Evolutionary conservation across 2,888 invertebrate genomes (phyloP).

Genomic region (Caenorhabditis auriculariae): DNA sequence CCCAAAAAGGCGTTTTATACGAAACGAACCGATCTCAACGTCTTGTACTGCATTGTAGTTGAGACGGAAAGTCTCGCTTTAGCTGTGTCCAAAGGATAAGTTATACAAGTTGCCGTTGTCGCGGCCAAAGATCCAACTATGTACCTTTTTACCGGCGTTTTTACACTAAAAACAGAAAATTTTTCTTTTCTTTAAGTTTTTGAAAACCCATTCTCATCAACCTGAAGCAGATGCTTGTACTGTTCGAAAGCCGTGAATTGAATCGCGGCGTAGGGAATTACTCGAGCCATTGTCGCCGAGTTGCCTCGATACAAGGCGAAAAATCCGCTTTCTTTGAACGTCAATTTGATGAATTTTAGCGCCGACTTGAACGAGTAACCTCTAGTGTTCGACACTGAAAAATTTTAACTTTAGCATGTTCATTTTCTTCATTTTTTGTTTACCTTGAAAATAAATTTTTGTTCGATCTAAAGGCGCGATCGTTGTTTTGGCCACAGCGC

Average conservation of each 20-base stretch:
- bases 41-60: conserved; percentile 30
- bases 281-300: conserved; percentile 95
- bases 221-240: conserved; percentile 78
- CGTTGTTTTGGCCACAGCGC: conserved; percentile 87
- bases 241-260: conserved; percentile 98
- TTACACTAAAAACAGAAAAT: conserved; percentile 60
- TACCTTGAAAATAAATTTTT: conserved; percentile 90
- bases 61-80: conserved; percentile 69
- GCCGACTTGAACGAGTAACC: conserved; percentile 67
- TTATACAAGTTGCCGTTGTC: conserved; percentile 86
- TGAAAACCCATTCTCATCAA: conserved; percentile 50
- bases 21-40: conserved; percentile 14
- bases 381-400: conserved; percentile 63
- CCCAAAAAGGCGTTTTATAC: not conserved
- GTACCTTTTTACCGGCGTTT: conserved; percentile 71
- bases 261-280: conserved; percentile 93
- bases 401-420: conserved; percentile 2
- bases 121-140: conserved; percentile 92
- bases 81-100: conserved; percentile 94
- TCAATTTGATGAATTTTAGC: conserved; percentile 67
- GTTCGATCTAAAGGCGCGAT: conserved; percentile 96
- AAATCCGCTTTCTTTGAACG: conserved; percentile 78
- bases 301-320: conserved; percentile 82
- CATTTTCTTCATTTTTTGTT: conserved; percentile 2
- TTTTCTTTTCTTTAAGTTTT: conserved; percentile 1